These are phyloP conservation scores for Vespertilio murinus DNA, from an alignment of 2,797 vertebrate genomes.

Conservation along the genomic window DNA sequence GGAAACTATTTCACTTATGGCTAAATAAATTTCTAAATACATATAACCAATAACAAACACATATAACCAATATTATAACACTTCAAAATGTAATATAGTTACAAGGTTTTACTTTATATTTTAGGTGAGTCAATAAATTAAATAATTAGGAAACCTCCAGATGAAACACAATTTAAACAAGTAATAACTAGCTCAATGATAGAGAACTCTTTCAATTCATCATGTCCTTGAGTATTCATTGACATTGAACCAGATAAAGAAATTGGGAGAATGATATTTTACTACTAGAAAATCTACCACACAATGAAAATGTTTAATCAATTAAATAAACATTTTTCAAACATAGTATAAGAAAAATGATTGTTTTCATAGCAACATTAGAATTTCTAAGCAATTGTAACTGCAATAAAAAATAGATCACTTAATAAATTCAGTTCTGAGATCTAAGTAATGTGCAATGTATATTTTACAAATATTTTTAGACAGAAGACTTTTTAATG, in stretches of 20 bases:
- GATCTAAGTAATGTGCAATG: neutral
- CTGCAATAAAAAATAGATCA: neutral
- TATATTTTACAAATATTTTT: neutral
- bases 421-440: constrained; percentile 36
- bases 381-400: constrained; percentile 37
- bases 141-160: neutral
- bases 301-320: constrained; percentile 30
- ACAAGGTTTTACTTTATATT: neutral
- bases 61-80: neutral
- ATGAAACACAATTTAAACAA: constrained; percentile 29
- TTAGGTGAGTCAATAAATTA: neutral
- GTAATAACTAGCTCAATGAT: neutral
- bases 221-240: neutral
- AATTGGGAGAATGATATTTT: neutral
- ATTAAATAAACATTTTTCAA: constrained; percentile 42
- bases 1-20: neutral
- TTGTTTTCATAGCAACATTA: constrained; percentile 45
- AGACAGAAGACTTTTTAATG: neutral
- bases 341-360: neutral
- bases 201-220: neutral
- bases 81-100: neutral
- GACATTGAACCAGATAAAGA: neutral
- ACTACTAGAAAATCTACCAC: constrained; percentile 5
- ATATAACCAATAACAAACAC: neutral
- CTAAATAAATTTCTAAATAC: neutral